Evolutionary conservation across 2,113 vertebrate genomes (phyloP).

Genomic region (Cavia aperea): DNA sequence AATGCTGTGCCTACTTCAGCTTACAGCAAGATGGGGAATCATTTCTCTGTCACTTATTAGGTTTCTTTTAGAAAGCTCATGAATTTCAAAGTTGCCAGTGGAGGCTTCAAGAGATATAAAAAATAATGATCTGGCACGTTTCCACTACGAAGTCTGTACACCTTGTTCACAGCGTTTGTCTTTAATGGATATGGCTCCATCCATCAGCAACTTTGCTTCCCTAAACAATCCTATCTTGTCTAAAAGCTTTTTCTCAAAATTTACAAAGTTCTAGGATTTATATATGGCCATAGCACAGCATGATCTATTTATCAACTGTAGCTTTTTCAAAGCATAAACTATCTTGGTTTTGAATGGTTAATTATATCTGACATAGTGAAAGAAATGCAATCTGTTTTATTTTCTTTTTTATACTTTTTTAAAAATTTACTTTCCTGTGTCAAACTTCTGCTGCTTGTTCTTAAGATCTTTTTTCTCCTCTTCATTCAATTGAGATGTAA

Average conservation of each 20-base stretch:
- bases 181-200: background rate
- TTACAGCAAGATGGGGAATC: background rate
- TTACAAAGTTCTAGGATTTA: background rate
- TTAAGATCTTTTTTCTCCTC: background rate
- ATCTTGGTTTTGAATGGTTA: background rate
- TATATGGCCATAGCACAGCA: background rate
- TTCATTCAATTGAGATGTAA: background rate
- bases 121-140: background rate
- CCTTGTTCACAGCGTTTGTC: background rate
- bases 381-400: background rate
- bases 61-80: conserved; percentile 36
- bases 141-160: background rate
- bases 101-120: conserved; percentile 33
- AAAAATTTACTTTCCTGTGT: background rate
- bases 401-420: background rate
- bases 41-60: conserved; percentile 11
- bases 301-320: background rate
- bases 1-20: background rate
- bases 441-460: background rate
- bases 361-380: background rate
- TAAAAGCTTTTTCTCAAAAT: conserved; percentile 5
- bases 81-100: conserved; percentile 26
- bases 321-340: background rate
- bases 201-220: background rate
- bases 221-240: background rate